A percentile compares a stretch with the other conserved stretches of the same genome.
Conservation (phyloP, 2,797 vertebrate genomes). For the Dermochelys coriacea region DNA sequence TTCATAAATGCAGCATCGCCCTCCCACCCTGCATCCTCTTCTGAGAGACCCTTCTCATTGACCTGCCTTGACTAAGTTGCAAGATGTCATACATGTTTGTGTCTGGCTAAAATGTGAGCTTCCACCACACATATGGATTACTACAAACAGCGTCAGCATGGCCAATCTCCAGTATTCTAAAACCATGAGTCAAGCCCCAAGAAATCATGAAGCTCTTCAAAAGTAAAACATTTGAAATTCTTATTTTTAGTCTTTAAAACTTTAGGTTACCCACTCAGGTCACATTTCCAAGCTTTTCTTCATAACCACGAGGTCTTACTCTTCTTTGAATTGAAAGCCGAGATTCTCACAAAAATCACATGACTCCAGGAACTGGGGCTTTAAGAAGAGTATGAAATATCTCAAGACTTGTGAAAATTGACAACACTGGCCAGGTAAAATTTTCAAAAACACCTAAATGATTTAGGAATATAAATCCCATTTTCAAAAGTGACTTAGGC, state of each 20-base stretch:
- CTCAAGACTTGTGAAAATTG: background rate
- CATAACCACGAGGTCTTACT: background rate
- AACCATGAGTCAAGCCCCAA: background rate
- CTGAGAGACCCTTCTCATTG: background rate
- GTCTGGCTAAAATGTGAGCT: background rate
- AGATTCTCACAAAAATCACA: background rate
- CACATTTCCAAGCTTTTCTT: background rate
- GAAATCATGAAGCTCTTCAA: background rate
- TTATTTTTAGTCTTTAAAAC: background rate
- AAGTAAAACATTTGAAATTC: background rate
- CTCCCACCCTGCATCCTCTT: background rate
- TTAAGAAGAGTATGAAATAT: background rate
- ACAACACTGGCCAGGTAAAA: background rate
- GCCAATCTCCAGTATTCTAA: background rate
- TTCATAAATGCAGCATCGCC: background rate
- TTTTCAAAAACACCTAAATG: background rate
- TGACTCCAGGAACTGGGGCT: background rate
- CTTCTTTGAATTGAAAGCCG: background rate
- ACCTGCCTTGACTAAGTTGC: background rate
- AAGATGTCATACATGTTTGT: background rate
- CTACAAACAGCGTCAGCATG: background rate
- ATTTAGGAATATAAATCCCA: background rate
- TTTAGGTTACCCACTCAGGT: background rate
- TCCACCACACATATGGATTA: background rate
- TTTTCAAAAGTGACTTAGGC: background rate